Conservation (phyloP, 1,140 invertebrate species). For the Megalopta genalis region DNA sequence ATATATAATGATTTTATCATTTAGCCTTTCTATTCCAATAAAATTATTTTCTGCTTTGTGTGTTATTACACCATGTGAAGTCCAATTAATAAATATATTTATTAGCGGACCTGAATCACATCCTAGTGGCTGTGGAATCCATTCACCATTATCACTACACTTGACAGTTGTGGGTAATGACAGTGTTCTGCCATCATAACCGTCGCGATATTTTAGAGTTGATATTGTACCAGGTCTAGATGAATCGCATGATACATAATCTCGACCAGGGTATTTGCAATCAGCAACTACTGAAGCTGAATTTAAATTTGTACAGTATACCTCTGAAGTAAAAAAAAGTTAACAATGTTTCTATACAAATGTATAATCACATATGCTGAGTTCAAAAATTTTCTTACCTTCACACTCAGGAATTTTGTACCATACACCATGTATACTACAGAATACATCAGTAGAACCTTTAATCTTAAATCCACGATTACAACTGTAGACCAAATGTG, state of each 20-base stretch:
- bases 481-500: conserved; percentile 70
- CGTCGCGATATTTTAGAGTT: conserved; percentile 59
- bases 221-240: conserved; percentile 65
- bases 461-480: conserved; percentile 64
- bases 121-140: conserved; percentile 73
- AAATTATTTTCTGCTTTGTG: conserved; percentile 9
- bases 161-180: conserved; percentile 50
- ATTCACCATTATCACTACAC: conserved; percentile 71
- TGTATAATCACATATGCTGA: background rate
- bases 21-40: conserved; percentile 41
- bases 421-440: conserved; percentile 68
- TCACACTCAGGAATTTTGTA: conserved; percentile 63
- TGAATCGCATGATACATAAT: conserved; percentile 55
- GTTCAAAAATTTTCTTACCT: conserved; percentile 60
- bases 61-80: conserved; percentile 17
- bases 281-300: conserved; percentile 58
- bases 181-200: conserved; percentile 66
- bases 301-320: conserved; percentile 66
- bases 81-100: conserved; percentile 68
- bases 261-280: conserved; percentile 57
- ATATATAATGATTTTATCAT: conserved; percentile 55
- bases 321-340: conserved; percentile 63
- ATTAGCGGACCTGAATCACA: conserved; percentile 75
- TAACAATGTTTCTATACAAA: background rate
- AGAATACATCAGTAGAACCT: conserved; percentile 64